phyloP scores from a whole-genome alignment of 2,797 vertebrate genomes.

The Telmatherina bonti region DNA sequence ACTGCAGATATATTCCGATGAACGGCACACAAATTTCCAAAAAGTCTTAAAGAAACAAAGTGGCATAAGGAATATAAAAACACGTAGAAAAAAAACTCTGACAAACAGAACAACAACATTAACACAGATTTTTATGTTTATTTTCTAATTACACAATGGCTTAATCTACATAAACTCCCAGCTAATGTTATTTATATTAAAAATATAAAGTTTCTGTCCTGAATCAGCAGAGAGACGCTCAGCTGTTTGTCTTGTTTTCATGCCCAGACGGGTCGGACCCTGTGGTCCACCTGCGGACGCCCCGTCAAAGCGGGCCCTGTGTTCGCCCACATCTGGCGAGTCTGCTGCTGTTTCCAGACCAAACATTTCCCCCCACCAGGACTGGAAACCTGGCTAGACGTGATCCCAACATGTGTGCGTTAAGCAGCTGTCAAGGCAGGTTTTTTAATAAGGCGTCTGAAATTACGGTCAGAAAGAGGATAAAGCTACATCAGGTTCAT shows the following conservation, averaged over 20 bases:
- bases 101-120: slow-evolving; percentile 53
- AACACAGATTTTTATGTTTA: slow-evolving; percentile 36
- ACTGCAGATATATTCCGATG: slow-evolving; percentile 46
- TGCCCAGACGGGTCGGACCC: slow-evolving; percentile 29
- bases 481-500: neutral
- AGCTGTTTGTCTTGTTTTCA: slow-evolving; percentile 39
- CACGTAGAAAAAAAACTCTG: slow-evolving; percentile 56
- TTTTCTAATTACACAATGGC: slow-evolving; percentile 48
- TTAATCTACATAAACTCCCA: slow-evolving; percentile 40
- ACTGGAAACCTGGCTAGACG: slow-evolving; percentile 20
- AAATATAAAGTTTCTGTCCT: slow-evolving; percentile 64
- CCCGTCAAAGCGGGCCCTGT: slow-evolving; percentile 43
- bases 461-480: neutral
- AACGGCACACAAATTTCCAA: slow-evolving; percentile 37
- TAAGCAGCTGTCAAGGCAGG: slow-evolving; percentile 45
- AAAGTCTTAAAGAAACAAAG: slow-evolving; percentile 22
- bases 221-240: slow-evolving; percentile 55
- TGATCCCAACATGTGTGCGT: slow-evolving; percentile 39
- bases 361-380: slow-evolving; percentile 42
- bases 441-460: slow-evolving; percentile 46
- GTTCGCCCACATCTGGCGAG: slow-evolving; percentile 57
- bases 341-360: slow-evolving; percentile 55
- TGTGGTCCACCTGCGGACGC: slow-evolving; percentile 21
- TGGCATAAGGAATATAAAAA: slow-evolving; percentile 73
- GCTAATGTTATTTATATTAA: slow-evolving; percentile 52